phyloP scores from a whole-genome alignment of 1,140 invertebrate genomes.

The Calosoma granatense region DNA sequence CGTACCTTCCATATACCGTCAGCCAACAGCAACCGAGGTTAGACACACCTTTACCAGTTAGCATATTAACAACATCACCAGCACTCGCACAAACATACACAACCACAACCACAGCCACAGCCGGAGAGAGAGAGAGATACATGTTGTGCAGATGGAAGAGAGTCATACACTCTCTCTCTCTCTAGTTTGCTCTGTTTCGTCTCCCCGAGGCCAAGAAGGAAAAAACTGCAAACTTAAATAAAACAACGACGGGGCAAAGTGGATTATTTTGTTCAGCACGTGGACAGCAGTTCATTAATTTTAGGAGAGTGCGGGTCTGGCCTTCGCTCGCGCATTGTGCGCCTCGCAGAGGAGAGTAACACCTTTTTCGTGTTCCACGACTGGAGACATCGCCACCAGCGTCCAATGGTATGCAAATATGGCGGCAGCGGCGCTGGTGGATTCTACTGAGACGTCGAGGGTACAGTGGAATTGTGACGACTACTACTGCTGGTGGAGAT shows the following conservation, averaged over 20 bases:
- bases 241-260: constrained; percentile 21
- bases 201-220: too few relatives aligned
- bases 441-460: constrained; percentile 16
- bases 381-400: constrained; percentile 23
- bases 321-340: constrained; percentile 15
- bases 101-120: too few relatives aligned
- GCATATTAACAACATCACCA: background rate
- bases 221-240: too few relatives aligned
- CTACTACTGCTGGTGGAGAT: background rate
- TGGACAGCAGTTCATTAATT: constrained; percentile 33
- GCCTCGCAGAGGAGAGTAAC: constrained; percentile 18
- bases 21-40: too few relatives aligned
- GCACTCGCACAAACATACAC: background rate
- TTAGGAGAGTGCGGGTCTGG: constrained; percentile 15
- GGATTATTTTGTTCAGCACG: constrained; percentile 29
- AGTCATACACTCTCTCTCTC: too few relatives aligned
- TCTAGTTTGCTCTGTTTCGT: too few relatives aligned
- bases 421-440: constrained; percentile 10
- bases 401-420: constrained; percentile 26
- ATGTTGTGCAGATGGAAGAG: too few relatives aligned
- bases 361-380: constrained; percentile 32
- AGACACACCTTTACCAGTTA: background rate
- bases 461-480: constrained; percentile 11
- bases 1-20: too few relatives aligned
- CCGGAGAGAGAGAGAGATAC: too few relatives aligned